Conservation (phyloP, 2,113 vertebrate species). For the Gadus macrocephalus region DNA sequence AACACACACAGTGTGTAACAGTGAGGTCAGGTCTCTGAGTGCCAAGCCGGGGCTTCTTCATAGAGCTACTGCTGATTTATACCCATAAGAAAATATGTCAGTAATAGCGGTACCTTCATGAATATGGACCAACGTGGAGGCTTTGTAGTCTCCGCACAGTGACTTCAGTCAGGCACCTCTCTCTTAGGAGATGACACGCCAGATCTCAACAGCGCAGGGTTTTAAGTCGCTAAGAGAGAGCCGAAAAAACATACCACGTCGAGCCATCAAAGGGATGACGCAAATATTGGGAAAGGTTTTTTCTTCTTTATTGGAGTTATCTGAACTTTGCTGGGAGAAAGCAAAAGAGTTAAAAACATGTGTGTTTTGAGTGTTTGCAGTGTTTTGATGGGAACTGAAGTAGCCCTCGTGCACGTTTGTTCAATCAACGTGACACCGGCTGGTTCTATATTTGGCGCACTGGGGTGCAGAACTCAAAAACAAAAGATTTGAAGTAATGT, state of each 20-base stretch:
- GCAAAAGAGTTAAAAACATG: constrained; percentile 39
- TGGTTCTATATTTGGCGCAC: constrained; percentile 54
- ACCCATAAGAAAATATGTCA: constrained; percentile 75
- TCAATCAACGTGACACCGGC: constrained; percentile 33
- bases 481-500: constrained; percentile 21
- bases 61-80: constrained; percentile 62
- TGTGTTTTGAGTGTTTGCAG: constrained; percentile 50
- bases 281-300: constrained; percentile 71
- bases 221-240: constrained; percentile 40
- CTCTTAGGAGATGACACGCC: constrained; percentile 67
- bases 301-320: constrained; percentile 53
- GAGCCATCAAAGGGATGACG: constrained; percentile 68
- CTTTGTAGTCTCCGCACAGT: constrained; percentile 67
- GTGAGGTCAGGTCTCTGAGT: too few relatives aligned
- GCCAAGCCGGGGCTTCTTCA: constrained; percentile 9
- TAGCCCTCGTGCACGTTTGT: constrained; percentile 49
- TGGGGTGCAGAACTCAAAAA: constrained; percentile 54
- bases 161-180: constrained; percentile 68
- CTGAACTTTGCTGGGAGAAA: constrained; percentile 61
- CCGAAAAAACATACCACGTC: constrained; percentile 49
- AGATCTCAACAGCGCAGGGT: constrained; percentile 54
- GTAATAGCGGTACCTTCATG: constrained; percentile 72
- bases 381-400: constrained; percentile 38
- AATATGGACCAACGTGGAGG: constrained; percentile 63
- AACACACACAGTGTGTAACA: too few relatives aligned